Evolutionary conservation across 2,888 invertebrate species (phyloP).

Genomic region (Bruchidius siliquastri): DNA sequence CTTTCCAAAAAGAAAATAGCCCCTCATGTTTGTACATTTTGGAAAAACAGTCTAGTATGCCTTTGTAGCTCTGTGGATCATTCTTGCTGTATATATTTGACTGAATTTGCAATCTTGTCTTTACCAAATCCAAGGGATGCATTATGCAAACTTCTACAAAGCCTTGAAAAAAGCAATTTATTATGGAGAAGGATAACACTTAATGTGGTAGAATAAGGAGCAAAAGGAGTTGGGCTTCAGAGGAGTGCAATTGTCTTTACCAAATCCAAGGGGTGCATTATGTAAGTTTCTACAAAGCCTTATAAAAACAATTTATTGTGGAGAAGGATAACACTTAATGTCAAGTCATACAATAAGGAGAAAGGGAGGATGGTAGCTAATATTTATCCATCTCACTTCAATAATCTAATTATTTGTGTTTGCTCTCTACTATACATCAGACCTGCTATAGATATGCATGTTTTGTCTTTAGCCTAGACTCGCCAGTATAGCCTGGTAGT

Average conservation of each 20-base stretch:
- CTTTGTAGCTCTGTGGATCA: slow-evolving; percentile 60
- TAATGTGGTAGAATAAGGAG: slow-evolving; percentile 4
- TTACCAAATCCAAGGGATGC: slow-evolving; percentile 92
- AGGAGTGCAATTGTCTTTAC: slow-evolving; percentile 91
- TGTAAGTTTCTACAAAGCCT: slow-evolving; percentile 88
- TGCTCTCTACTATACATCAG: too few species aligned
- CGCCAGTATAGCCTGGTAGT: too few species aligned
- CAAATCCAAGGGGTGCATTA: slow-evolving; percentile 94
- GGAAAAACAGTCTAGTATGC: slow-evolving; percentile 79
- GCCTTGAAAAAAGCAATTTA: slow-evolving; percentile 43
- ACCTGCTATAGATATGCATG: too few species aligned
- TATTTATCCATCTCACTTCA: too few species aligned
- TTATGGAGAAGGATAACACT: not conserved
- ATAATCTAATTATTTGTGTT: too few species aligned
- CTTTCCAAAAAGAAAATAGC: slow-evolving; percentile 83
- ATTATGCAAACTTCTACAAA: slow-evolving; percentile 93
- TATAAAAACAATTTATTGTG: slow-evolving; percentile 3
- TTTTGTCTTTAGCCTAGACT: too few species aligned
- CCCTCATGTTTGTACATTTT: slow-evolving; percentile 89
- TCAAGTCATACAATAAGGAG: not conserved
- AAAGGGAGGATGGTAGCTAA: not conserved
- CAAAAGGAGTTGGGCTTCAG: slow-evolving; percentile 1
- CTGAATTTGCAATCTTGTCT: slow-evolving; percentile 83
- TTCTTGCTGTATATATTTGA: slow-evolving; percentile 44
- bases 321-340: slow-evolving; percentile 1